Conservation (phyloP, 2,888 invertebrate species). For the Caenorhabditis angaria region DNA sequence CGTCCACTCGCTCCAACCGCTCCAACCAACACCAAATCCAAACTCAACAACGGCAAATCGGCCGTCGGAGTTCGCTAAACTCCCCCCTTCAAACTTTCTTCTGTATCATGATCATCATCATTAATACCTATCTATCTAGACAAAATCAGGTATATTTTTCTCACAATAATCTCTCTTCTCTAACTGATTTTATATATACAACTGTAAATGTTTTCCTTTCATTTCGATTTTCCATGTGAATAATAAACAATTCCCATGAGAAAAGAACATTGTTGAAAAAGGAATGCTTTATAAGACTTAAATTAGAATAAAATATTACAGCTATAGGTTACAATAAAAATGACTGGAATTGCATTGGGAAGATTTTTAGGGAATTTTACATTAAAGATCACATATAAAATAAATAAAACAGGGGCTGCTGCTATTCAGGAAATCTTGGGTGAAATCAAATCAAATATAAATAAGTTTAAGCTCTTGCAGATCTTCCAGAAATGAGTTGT, state of each 20-base stretch:
- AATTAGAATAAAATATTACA: neutral
- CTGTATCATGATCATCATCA: too few species aligned
- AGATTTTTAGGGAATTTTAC: neutral
- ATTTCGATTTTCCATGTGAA: neutral
- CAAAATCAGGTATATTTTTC: too few species aligned
- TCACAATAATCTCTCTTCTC: too few species aligned
- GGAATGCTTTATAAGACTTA: neutral
- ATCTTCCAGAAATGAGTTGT: constrained; percentile 57
- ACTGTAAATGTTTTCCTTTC: neutral
- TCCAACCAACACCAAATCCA: constrained; percentile 4
- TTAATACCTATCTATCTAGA: too few species aligned
- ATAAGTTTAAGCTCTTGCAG: constrained; percentile 29
- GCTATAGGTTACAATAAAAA: neutral
- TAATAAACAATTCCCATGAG: too few species aligned
- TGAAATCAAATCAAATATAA: neutral
- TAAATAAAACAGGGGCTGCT: neutral
- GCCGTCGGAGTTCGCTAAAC: too few species aligned
- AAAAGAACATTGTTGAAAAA: too few species aligned
- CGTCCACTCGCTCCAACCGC: constrained; percentile 54
- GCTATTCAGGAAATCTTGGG: too few species aligned
- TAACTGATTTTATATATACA: too few species aligned
- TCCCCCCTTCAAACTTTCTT: too few species aligned
- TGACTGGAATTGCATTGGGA: neutral
- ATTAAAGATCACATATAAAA: constrained; percentile 1
- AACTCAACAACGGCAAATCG: constrained; percentile 13